Evolutionary conservation across 2,113 vertebrate species (phyloP).

Genomic region (Spilogale gracilis): DNA sequence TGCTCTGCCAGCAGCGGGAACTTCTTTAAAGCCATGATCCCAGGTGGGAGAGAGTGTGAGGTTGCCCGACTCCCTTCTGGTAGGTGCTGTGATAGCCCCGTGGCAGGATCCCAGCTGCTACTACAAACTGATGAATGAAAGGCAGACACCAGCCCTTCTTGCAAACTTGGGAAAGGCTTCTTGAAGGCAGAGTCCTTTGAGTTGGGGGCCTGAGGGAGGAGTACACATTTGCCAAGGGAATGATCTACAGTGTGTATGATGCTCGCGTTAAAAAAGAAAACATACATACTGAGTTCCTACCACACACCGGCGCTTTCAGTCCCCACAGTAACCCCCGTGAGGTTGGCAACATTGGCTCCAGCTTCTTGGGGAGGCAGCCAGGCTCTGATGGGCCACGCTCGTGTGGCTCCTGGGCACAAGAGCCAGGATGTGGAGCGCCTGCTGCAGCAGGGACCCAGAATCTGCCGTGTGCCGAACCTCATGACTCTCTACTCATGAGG

Average conservation of each 20-base stretch:
- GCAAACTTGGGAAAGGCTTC: background rate
- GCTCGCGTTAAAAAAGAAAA: background rate
- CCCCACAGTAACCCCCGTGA: background rate
- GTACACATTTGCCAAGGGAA: background rate
- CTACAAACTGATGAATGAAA: background rate
- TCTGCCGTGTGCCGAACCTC: background rate
- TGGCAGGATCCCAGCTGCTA: background rate
- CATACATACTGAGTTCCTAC: background rate
- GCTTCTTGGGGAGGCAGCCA: background rate
- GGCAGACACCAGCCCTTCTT: background rate
- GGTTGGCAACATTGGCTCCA: background rate
- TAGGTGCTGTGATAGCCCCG: background rate
- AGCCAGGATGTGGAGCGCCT: background rate
- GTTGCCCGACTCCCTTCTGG: background rate
- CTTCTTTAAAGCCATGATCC: background rate
- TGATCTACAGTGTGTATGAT: background rate
- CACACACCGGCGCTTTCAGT: background rate
- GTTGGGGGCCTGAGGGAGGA: too few relatives aligned
- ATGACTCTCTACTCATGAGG: background rate
- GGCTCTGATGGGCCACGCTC: background rate
- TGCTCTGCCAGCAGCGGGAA: background rate
- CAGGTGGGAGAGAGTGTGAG: background rate
- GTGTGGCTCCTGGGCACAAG: background rate
- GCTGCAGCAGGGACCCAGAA: background rate
- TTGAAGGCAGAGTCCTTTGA: background rate